phyloP scores from a whole-genome alignment of 2,113 vertebrate genomes.

The Scophthalmus maximus region DNA sequence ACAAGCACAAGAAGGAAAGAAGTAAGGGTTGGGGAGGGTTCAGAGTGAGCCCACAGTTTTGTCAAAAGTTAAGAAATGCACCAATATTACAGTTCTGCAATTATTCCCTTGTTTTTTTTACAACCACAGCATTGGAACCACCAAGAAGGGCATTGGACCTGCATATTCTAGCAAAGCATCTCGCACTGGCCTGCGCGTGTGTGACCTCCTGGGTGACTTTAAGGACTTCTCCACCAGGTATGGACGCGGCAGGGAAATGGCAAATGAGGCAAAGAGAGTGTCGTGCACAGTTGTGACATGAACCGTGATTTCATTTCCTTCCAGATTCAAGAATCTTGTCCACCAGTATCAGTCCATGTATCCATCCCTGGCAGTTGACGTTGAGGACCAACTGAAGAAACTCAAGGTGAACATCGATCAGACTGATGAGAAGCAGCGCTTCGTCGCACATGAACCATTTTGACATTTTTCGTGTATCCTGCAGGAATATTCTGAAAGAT shows the following conservation, averaged over 20 bases:
- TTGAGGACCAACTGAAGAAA: slow-evolving; percentile 91
- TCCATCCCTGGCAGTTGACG: slow-evolving; percentile 88
- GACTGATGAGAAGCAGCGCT: background rate
- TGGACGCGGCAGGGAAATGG: background rate
- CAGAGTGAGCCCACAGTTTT: background rate
- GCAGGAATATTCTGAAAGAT: slow-evolving; percentile 92
- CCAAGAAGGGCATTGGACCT: slow-evolving; percentile 97
- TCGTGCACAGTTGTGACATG: background rate
- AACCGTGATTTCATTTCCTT: slow-evolving; percentile 6
- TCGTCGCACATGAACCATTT: background rate
- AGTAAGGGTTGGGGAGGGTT: slow-evolving; percentile 81
- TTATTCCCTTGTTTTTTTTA: slow-evolving; percentile 8
- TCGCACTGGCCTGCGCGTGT: slow-evolving; percentile 93
- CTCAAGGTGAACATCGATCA: slow-evolving; percentile 86
- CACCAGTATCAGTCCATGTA: slow-evolving; percentile 96
- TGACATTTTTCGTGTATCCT: slow-evolving; percentile 11
- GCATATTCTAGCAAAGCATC: slow-evolving; percentile 97
- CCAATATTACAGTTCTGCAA: background rate
- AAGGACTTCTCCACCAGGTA: slow-evolving; percentile 94
- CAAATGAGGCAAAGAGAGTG: background rate
- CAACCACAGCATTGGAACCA: slow-evolving; percentile 95
- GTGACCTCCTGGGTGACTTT: slow-evolving; percentile 95
- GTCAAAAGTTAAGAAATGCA: background rate
- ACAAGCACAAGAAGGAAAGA: slow-evolving; percentile 96
- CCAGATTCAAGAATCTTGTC: slow-evolving; percentile 94